Conservation (phyloP, 2,888 invertebrate genomes). For the Polydrusus pterygomalis region DNA sequence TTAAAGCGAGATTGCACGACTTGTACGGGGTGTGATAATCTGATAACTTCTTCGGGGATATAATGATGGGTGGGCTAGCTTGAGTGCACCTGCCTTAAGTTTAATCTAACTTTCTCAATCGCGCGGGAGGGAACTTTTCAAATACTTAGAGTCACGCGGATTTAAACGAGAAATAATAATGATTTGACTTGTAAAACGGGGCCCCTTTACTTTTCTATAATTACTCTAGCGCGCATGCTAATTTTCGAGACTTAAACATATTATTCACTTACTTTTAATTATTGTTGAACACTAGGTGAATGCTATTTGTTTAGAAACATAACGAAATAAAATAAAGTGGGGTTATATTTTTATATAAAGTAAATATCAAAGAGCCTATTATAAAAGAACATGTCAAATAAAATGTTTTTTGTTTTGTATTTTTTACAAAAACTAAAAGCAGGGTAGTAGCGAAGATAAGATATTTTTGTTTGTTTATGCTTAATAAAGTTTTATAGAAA, state of each 20-base stretch:
- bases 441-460: conserved; percentile 36
- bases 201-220: conserved; percentile 33
- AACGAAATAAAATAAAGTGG: conserved; percentile 25
- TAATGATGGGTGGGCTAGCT: conserved; percentile 67
- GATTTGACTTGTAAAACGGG: conserved; percentile 37
- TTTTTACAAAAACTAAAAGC: conserved; percentile 30
- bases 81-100: conserved; percentile 69
- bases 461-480: conserved; percentile 22
- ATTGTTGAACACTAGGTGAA: conserved; percentile 32
- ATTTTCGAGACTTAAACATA: conserved; percentile 14
- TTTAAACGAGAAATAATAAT: conserved; percentile 39
- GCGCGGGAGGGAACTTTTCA: conserved; percentile 65
- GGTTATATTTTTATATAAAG: conserved; percentile 40
- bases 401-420: conserved; percentile 19
- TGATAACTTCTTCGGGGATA: conserved; percentile 22
- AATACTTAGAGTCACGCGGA: conserved; percentile 43
- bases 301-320: conserved; percentile 30
- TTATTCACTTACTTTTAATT: conserved; percentile 20
- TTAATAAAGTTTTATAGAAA: conserved; percentile 11
- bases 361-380: conserved; percentile 24
- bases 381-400: conserved; percentile 17
- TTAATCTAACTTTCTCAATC: conserved; percentile 60
- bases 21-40: conserved; percentile 77
- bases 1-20: conserved; percentile 90
- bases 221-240: conserved; percentile 21